Evolutionary conservation across 2,113 vertebrate genomes (phyloP), one percentile per base, ranked within the genome.

Genomic region (Oxyura jamaicensis): DNA sequence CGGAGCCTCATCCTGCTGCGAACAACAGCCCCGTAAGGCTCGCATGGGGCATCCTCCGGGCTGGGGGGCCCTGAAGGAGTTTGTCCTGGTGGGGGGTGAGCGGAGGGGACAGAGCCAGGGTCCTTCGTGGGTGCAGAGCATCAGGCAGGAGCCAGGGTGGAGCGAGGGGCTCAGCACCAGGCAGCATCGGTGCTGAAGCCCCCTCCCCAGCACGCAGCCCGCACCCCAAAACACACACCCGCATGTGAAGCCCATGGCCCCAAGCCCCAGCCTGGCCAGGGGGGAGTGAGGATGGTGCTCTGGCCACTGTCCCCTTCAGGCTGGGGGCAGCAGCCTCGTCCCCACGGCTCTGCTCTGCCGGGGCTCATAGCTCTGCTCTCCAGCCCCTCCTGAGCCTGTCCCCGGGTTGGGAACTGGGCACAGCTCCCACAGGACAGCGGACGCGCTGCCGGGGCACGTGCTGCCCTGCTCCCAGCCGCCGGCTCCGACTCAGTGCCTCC

Each of bases 11-110:
- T 71, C 65, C 60, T 74, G 28, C 3, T 1, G 5, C 5, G 41
- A 67, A 29, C 0, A 3, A 13, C 0, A 1, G 33, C 21, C 19
- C 21, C 1, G 0, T 3, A 76, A 11, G 22, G 50, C 15, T 7
- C 29, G 11, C 36, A 2, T 7, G 26, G 36, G 2, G 10, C 0
- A 1, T 31, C 16, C 44, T 25, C 4, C 1, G 23, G 55, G 22
- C 53, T 42, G 42, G 74, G 74, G 39, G 62, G 76, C 35, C 10
- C 60, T 3, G 2, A 13, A 10, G 19, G 63, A 46, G 25, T 18
- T 60, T 48, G 6, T 63, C n/a, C 55, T 46, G 15, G 11, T 20
- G 59, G 7, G 28, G 21, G 8, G 29, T 28, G 12, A 22, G 26
- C 26, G 46, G n/a, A 52, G 8, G 11, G 36, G 16, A 26, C 58